phyloP scores from a whole-genome alignment of 2,797 vertebrate species.

The Muscicapa striata region DNA sequence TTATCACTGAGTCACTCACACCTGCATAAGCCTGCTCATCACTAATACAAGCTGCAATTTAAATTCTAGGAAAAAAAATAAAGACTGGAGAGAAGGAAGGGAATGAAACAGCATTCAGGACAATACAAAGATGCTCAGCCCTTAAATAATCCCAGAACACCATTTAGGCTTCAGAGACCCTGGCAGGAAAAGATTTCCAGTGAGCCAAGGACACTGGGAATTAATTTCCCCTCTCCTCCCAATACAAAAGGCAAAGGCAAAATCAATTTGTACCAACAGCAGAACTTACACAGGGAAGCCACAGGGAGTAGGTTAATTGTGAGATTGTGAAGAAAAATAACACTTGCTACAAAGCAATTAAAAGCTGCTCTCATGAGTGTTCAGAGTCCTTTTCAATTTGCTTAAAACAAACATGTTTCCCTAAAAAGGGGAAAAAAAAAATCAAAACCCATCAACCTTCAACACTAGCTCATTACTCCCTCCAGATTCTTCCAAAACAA shows the following conservation, averaged over 20 bases:
- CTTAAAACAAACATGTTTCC: slow-evolving; percentile 20
- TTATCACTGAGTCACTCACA: neutral
- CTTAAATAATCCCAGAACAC: neutral
- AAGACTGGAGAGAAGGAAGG: neutral
- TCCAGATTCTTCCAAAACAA: neutral
- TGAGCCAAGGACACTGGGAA: neutral
- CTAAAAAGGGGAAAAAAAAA: neutral
- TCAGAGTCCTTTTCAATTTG: neutral
- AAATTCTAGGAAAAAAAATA: neutral
- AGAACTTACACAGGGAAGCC: neutral
- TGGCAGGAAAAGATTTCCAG: neutral
- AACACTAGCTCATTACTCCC: neutral
- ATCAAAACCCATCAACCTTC: neutral
- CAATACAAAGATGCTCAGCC: neutral
- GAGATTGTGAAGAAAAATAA: slow-evolving; percentile 30
- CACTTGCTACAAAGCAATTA: slow-evolving; percentile 41
- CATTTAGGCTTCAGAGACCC: neutral
- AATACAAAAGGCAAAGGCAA: neutral
- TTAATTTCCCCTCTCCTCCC: neutral
- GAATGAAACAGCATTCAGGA: neutral
- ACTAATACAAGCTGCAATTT: neutral
- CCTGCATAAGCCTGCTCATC: neutral
- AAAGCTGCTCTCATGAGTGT: neutral
- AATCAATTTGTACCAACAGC: slow-evolving; percentile 18
- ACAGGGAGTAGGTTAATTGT: slow-evolving; percentile 37